phyloP scores from a whole-genome alignment of 35 echinoderm and acorn worm genomes.

The Heliocidaris erythrogramma region DNA sequence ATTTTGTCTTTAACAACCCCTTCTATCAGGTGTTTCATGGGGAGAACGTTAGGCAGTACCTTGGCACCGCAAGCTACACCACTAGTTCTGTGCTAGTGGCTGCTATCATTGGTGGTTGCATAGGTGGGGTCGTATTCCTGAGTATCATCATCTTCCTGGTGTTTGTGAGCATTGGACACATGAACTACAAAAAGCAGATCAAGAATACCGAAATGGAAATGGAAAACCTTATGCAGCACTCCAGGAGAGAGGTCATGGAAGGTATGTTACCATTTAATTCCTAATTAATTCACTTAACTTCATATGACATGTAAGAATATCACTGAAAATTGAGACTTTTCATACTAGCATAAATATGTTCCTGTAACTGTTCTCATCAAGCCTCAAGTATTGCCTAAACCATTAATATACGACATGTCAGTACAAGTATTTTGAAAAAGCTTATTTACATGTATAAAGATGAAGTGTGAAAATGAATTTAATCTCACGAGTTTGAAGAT shows the following conservation, averaged over 20 bases:
- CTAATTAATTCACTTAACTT: too few relatives aligned
- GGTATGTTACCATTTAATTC: background rate
- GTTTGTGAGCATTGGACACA: background rate
- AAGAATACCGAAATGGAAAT: conserved; percentile 32
- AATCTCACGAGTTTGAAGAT: too few relatives aligned
- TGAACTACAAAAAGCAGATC: conserved; percentile 9
- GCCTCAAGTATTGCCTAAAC: too few relatives aligned
- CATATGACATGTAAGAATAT: too few relatives aligned
- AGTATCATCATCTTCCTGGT: conserved; percentile 14
- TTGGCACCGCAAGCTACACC: background rate
- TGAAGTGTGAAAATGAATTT: background rate
- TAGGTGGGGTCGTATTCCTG: background rate
- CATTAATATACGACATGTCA: too few relatives aligned
- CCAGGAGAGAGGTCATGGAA: conserved; percentile 12
- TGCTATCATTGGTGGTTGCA: background rate
- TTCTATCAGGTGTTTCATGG: conserved; percentile 14
- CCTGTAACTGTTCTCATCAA: too few relatives aligned
- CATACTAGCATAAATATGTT: too few relatives aligned
- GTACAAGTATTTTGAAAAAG: too few relatives aligned
- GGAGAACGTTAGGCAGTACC: background rate
- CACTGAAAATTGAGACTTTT: too few relatives aligned
- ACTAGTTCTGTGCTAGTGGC: background rate
- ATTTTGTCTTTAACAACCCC: background rate
- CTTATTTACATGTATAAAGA: background rate
- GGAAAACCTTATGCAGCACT: background rate